A percentile compares a stretch with the other conserved stretches of the same genome.
These are phyloP conservation scores for Phaethornis superciliosus DNA, from an alignment of 2,113 vertebrate genomes.

Conservation along the genomic window DNA sequence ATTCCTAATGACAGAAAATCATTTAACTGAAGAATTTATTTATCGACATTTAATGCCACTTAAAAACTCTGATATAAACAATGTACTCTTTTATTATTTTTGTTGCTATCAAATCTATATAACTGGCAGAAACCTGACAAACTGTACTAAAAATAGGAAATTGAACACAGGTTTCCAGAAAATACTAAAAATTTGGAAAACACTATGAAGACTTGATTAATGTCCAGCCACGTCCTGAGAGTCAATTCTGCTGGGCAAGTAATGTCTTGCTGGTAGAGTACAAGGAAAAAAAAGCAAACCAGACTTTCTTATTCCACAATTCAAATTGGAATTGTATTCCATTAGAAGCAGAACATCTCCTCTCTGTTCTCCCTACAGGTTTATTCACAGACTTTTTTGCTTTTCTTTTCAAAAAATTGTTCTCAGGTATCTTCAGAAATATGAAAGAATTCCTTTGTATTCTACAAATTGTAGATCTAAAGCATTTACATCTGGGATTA, in stretches of 20 bases:
- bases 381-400: neutral
- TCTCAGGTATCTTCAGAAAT: neutral
- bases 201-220: neutral
- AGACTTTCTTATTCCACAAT: neutral
- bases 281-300: neutral
- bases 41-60: accelerated
- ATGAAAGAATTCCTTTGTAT: neutral
- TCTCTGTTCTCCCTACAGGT: neutral
- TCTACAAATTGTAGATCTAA: neutral
- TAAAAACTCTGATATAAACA: neutral
- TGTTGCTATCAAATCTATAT: neutral
- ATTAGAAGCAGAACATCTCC: neutral
- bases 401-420: neutral
- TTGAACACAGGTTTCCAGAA: neutral
- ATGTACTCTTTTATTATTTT: neutral
- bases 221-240: neutral
- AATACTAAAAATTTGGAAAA: neutral
- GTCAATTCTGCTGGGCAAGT: neutral
- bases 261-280: neutral
- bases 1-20: neutral
- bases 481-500: neutral
- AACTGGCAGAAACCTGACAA: neutral
- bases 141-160: neutral
- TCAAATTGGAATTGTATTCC: neutral
- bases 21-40: neutral